Evolutionary conservation across 2,888 invertebrate species (phyloP).

Genomic region (Drosophila sordidula): DNA sequence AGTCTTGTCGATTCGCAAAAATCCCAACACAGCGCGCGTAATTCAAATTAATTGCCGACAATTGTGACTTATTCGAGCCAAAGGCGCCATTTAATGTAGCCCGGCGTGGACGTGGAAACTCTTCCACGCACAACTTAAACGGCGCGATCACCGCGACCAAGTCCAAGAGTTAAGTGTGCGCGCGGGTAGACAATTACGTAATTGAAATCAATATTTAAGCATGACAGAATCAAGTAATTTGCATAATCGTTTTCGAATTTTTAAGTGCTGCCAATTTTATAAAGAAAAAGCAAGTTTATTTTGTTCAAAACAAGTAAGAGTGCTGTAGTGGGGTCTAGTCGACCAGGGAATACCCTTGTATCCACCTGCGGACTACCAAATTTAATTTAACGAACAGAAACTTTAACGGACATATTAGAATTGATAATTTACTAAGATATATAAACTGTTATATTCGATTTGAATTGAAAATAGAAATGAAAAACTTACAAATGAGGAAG

Average conservation of each 20-base stretch:
- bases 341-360: too few species aligned
- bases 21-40: slow-evolving; percentile 71
- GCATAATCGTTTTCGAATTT: not conserved
- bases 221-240: slow-evolving; percentile 12
- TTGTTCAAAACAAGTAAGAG: too few species aligned
- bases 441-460: too few species aligned
- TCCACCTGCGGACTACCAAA: too few species aligned
- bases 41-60: slow-evolving; percentile 81
- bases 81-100: slow-evolving; percentile 74
- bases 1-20: slow-evolving; percentile 57
- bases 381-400: too few species aligned
- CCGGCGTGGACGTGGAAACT: slow-evolving; percentile 18
- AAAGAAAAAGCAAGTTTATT: too few species aligned
- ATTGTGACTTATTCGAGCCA: slow-evolving; percentile 75
- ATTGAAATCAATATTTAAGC: slow-evolving; percentile 44
- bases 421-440: too few species aligned
- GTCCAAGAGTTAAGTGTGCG: not conserved
- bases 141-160: slow-evolving; percentile 27
- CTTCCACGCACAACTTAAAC: slow-evolving; percentile 37
- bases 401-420: too few species aligned
- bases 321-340: too few species aligned
- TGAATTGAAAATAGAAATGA: too few species aligned
- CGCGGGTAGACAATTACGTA: slow-evolving; percentile 9
- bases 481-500: too few species aligned
- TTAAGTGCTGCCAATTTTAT: not conserved